Base-by-base conservation (phyloP, 2,888 invertebrate species). In the Microplitis deprimator region DNA sequence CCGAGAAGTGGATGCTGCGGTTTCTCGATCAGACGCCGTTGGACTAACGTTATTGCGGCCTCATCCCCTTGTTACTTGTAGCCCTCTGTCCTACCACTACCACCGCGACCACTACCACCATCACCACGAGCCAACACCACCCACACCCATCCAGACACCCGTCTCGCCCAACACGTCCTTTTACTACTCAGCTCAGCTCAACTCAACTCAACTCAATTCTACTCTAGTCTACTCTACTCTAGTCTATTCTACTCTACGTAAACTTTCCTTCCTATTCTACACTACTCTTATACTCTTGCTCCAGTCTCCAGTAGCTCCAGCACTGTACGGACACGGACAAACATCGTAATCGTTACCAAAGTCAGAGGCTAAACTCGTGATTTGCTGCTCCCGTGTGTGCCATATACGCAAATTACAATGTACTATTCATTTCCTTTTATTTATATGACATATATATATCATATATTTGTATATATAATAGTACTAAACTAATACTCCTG, bases 1-100 rank as follows among this genome's bases (percentile, higher is more conserved):
- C 38, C 61, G 20, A 72, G 72, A 72, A 72, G 72, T 72, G 72
- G 64, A 64, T 72, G 61, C 64, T 72, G 72, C 20, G 72, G 72
- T 72, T 72, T 41, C 72, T 72, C 72, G 64, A 72, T 72, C 72
- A 72, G 72, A 62, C 62, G 41, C 41, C 40, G 72, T 62, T 17
- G 41, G 64, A 40, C 65, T 64, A 73, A 73, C 73, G 65, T 73
- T 73, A 73, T 65, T 73, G 73, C 64, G 38, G 13, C 38, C 65
- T 29, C 29, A 20, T 6, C 38, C 13, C 65, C 17, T 20, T 65
- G 50, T 65, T 29, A 65, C 65, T 20, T 29, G 10, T 10, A 8
- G 5, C 13, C 16, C n/a, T 16, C 62, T 62, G 16, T 5, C 17
- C n/a, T 59, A 20, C 60, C 70, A 29, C 29, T 29, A 29, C 29